Evolutionary conservation across 1,140 invertebrate genomes (phyloP).

Genomic region (Cydia fagiglandana): DNA sequence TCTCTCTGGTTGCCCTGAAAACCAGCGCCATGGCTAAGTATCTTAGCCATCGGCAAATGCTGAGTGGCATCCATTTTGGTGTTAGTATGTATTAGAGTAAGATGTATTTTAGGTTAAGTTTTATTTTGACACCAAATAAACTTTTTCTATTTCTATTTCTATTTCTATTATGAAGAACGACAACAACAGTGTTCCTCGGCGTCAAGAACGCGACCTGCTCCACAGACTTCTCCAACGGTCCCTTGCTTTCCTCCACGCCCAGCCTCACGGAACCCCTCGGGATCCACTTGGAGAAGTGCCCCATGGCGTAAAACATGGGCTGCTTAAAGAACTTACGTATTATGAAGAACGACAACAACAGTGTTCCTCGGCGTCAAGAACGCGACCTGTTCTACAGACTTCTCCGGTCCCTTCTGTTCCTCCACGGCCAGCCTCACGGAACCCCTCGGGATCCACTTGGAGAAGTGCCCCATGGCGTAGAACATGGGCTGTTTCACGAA

Average conservation of each 20-base stretch:
- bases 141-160: too few species aligned
- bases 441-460: slow-evolving; percentile 83
- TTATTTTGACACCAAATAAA: too few species aligned
- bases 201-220: slow-evolving; percentile 15
- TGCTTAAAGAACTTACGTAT: slow-evolving; percentile 86
- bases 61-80: too few species aligned
- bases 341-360: slow-evolving; percentile 81
- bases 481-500: slow-evolving; percentile 93
- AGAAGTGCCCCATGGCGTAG: slow-evolving; percentile 89
- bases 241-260: slow-evolving; percentile 60
- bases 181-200: too few species aligned
- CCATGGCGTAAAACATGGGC: slow-evolving; percentile 89
- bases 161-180: too few species aligned
- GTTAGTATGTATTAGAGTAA: too few species aligned
- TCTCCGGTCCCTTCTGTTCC: slow-evolving; percentile 55
- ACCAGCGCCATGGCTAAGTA: too few species aligned
- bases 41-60: too few species aligned
- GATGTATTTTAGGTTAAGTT: too few species aligned
- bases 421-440: slow-evolving; percentile 74
- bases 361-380: slow-evolving; percentile 72
- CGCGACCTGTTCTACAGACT: slow-evolving; percentile 36
- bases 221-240: slow-evolving; percentile 68
- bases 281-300: slow-evolving; percentile 89
- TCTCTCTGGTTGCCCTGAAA: too few species aligned
- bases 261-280: slow-evolving; percentile 77